phyloP scores from a whole-genome alignment of 1,140 invertebrate genomes.

The Apis mellifera region DNA sequence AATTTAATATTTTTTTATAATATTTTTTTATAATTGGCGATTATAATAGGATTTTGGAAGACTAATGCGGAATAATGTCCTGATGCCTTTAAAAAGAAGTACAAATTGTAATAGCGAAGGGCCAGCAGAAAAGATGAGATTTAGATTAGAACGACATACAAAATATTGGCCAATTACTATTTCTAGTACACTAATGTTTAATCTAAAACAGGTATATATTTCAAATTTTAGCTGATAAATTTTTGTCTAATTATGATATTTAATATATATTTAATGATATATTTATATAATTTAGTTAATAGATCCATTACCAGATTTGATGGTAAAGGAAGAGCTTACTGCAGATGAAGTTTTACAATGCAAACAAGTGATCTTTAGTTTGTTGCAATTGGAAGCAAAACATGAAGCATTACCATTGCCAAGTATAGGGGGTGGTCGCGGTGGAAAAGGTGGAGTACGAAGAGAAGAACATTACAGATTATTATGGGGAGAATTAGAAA shows the following conservation, averaged over 20 bases:
- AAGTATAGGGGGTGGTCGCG: conserved; percentile 82
- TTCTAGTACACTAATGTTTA: conserved; percentile 94
- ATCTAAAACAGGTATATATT: conserved; percentile 87
- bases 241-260: background rate
- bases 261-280: background rate
- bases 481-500: conserved; percentile 95
- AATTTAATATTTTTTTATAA: background rate
- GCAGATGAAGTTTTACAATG: conserved; percentile 94
- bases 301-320: conserved; percentile 89
- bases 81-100: conserved; percentile 86
- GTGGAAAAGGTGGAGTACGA: conserved; percentile 83
- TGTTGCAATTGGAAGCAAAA: conserved; percentile 91
- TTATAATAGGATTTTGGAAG: conserved; percentile 90
- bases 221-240: conserved; percentile 17
- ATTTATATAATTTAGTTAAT: conserved; percentile 84
- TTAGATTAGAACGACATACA: conserved; percentile 88
- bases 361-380: conserved; percentile 91
- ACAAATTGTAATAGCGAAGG: conserved; percentile 76
- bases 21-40: conserved; percentile 7
- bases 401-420: conserved; percentile 90
- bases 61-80: conserved; percentile 92
- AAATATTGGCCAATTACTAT: conserved; percentile 97
- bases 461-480: conserved; percentile 94
- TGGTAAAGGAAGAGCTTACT: conserved; percentile 91
- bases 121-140: conserved; percentile 84